Evolutionary conservation across 2,888 invertebrate genomes (phyloP), one percentile per base, ranked within the genome.

Genomic region (Melipona bicolor): DNA sequence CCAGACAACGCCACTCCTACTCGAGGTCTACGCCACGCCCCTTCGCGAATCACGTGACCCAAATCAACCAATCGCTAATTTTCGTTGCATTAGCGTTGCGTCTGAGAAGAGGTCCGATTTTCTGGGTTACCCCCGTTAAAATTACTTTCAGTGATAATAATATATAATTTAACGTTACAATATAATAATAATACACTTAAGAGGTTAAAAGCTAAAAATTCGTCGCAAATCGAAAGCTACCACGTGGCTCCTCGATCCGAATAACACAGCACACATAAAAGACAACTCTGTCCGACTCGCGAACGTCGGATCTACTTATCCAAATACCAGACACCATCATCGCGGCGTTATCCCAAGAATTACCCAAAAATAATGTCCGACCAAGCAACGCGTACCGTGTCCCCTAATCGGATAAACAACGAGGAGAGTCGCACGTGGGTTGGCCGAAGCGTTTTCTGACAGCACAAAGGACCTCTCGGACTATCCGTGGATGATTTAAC

Each of bases 401-500:
- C 32, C 36, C 49, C 67, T 67, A 74, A 79, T 79, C 78, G 74
- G 78, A 79, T 67, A 59, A 79, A 21, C 49, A 36, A 62, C 21
- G 24, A 43, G 32, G 4, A 17, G 24, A 19, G 13, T 27, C 70
- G n/a, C 65, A 50, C 50, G 56, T 75, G 65, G 65, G 50, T 49
- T 49, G 52, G 24, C 27, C 56, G 74, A 75, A 84, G 71, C 76
- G 71, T 68, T 19, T 70, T 69, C 64, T 49, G 86, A 70, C 76
- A 36, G 73, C 75, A 89, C 88, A 89, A 90, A 87, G 87, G 75
- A 50, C 43, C 70, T 87, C 17, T 17, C 56, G 32, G 21, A 36
- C 9, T 83, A 81, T 81, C 83, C 87, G 85, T 81, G 84, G 84
- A 89, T 90, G 90, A 90, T 90, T 90, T 87, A 88, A 88, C 74